A percentile compares a stretch with the other conserved stretches of the same genome.
These are phyloP conservation scores for Lithobates pipiens DNA, from an alignment of 2,797 vertebrate species.

Conservation along the genomic window DNA sequence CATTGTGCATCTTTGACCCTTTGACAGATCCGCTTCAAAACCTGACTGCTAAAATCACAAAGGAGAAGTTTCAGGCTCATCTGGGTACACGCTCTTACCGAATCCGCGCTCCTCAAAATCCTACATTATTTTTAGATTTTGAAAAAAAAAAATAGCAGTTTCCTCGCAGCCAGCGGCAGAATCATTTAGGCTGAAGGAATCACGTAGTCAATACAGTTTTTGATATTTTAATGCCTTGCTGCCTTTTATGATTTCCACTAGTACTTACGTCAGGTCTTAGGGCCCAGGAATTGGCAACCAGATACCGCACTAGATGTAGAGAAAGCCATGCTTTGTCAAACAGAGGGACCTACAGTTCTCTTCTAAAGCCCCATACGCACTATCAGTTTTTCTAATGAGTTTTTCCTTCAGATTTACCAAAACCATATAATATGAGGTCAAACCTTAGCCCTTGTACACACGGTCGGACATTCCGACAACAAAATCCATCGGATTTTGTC, in stretches of 20 bases:
- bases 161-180: not conserved
- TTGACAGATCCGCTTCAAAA: constrained; percentile 8
- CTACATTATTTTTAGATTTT: not conserved
- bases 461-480: no score
- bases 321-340: not conserved
- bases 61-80: not conserved
- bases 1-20: not conserved
- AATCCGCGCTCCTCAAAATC: not conserved
- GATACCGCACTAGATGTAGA: not conserved
- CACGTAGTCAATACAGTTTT: not conserved
- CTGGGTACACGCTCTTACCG: not conserved
- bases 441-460: no score
- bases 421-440: no score
- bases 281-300: not conserved
- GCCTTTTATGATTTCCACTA: not conserved
- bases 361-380: no score
- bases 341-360: not conserved
- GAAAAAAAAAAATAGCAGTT: not conserved
- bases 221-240: not conserved
- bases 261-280: not conserved
- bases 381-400: no score
- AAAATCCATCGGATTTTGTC: no score
- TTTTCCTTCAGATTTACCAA: no score
- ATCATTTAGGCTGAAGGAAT: not conserved
- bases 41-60: not conserved